A percentile compares a stretch with the other conserved stretches of the same genome.
phyloP scores from a whole-genome alignment of 2,113 vertebrate genomes.

The Mormyrus iriodes region DNA sequence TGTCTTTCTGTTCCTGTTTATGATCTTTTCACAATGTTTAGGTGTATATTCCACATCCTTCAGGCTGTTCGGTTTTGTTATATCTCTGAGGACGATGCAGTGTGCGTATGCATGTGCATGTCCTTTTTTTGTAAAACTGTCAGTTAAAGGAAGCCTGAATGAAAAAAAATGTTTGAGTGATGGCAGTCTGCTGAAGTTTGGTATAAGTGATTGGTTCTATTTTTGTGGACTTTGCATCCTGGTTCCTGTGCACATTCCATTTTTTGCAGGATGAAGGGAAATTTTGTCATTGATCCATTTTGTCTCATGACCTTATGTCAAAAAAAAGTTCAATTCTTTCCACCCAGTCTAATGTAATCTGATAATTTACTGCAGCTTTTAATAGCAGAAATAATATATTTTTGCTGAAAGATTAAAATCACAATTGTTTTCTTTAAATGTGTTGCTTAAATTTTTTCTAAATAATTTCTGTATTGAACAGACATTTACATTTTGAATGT shows the following conservation, averaged over 20 bases:
- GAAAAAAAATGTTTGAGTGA: not conserved
- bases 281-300: not conserved
- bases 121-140: not conserved
- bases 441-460: not conserved
- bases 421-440: not conserved
- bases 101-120: constrained; percentile 31
- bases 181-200: not conserved
- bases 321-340: not conserved
- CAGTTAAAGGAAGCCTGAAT: not conserved
- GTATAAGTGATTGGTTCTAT: not conserved
- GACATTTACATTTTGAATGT: not conserved
- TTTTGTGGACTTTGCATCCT: not conserved
- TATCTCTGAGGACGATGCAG: not conserved
- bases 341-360: not conserved
- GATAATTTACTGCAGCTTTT: not conserved
- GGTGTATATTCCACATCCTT: constrained; percentile 40
- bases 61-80: not conserved
- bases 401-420: not conserved
- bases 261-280: not conserved
- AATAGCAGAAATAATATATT: not conserved
- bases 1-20: constrained; percentile 60
- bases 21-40: constrained; percentile 31
- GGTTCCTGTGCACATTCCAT: not conserved
- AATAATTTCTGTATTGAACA: not conserved
- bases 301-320: not conserved